Evolutionary conservation across 1,140 invertebrate genomes (phyloP).

Genomic region (Manduca sexta): DNA sequence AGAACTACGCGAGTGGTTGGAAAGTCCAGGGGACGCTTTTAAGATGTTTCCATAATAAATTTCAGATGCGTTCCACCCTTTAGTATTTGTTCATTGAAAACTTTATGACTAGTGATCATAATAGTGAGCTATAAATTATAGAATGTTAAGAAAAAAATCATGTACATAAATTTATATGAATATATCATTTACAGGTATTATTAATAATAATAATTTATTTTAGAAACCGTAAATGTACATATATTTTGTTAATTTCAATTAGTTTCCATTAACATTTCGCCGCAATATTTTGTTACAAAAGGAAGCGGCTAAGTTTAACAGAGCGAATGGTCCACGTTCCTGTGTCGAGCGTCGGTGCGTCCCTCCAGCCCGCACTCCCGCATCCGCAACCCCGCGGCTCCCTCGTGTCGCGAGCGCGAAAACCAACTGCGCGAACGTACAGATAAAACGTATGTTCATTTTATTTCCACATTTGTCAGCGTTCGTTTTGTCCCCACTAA

Average conservation of each 20-base stretch:
- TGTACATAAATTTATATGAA: too few relatives aligned
- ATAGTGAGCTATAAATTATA: too few relatives aligned
- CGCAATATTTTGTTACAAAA: too few relatives aligned
- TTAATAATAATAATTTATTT: too few relatives aligned
- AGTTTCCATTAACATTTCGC: too few relatives aligned
- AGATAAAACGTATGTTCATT: slow-evolving; percentile 72
- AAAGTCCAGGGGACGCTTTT: slow-evolving; percentile 57
- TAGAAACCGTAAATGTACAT: too few relatives aligned
- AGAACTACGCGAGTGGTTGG: slow-evolving; percentile 55
- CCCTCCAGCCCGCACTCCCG: slow-evolving; percentile 5
- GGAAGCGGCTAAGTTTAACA: too few relatives aligned
- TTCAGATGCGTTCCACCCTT: slow-evolving; percentile 24
- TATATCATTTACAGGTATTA: too few relatives aligned
- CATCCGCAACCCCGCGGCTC: slow-evolving; percentile 4
- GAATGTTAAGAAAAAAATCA: too few relatives aligned
- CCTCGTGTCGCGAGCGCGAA: slow-evolving; percentile 29
- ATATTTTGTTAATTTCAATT: too few relatives aligned
- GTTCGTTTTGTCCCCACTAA: slow-evolving; percentile 72
- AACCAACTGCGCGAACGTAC: slow-evolving; percentile 53
- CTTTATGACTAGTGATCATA: too few relatives aligned
- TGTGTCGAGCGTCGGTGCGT: slow-evolving; percentile 4
- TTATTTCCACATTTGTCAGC: slow-evolving; percentile 72
- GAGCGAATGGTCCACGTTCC: neutral
- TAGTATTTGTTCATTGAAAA: too few relatives aligned
- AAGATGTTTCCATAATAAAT: slow-evolving; percentile 64